A percentile compares a stretch with the other conserved stretches of the same genome.
These are phyloP conservation scores for Tyria jacobaeae DNA, from an alignment of 2,888 invertebrate species.

Conservation along the genomic window DNA sequence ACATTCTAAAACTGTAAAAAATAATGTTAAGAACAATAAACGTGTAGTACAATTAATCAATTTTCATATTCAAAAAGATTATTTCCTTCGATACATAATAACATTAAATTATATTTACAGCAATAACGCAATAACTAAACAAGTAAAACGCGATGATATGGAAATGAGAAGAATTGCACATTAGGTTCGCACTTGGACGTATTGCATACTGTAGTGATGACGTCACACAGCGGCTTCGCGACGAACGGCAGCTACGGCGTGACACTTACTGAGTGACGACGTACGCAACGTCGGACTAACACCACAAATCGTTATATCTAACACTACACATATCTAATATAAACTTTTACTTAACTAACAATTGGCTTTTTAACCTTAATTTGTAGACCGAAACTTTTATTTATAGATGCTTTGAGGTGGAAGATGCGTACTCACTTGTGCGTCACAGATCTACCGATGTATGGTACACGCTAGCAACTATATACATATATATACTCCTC, in stretches of 20 bases:
- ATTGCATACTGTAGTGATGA: constrained; percentile 69
- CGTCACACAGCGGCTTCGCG: constrained; percentile 59
- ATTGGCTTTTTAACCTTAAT: constrained; percentile 78
- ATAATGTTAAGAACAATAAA: constrained; percentile 82
- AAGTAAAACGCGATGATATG: constrained; percentile 83
- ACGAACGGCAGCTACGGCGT: too few relatives aligned
- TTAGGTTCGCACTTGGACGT: constrained; percentile 81
- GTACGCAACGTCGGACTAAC: constrained; percentile 64
- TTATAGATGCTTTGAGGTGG: constrained; percentile 59
- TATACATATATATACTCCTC: constrained; percentile 15
- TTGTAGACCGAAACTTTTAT: constrained; percentile 60
- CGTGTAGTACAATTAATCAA: constrained; percentile 72
- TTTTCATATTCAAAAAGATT: constrained; percentile 73
- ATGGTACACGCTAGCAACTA: constrained; percentile 35
- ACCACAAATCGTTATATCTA: constrained; percentile 71
- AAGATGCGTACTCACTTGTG: constrained; percentile 73
- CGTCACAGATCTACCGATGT: constrained; percentile 35
- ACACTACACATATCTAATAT: constrained; percentile 78
- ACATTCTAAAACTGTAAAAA: constrained; percentile 78
- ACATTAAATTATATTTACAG: constrained; percentile 85
- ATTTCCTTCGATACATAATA: constrained; percentile 61
- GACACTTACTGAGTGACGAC: constrained; percentile 14
- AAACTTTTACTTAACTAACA: constrained; percentile 79
- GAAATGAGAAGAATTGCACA: constrained; percentile 85
- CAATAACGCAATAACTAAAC: constrained; percentile 78